Percentiles rank a stretch among this genome's conserved stretches.
These are phyloP conservation scores for Exaiptasia diaphana DNA, from an alignment of 64 coral and sea anemone species.

Conservation along the genomic window DNA sequence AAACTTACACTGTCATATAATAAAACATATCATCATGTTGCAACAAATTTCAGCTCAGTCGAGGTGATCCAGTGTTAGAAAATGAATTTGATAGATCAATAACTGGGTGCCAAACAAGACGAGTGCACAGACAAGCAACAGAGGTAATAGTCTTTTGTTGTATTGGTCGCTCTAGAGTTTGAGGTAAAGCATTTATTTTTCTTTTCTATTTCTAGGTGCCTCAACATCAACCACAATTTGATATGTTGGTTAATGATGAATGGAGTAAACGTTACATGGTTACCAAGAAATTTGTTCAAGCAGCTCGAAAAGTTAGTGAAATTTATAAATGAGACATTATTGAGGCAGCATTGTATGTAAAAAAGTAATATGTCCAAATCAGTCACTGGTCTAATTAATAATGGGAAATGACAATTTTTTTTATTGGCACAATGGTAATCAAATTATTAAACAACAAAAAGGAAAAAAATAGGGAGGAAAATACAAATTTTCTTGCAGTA, in stretches of 20 bases:
- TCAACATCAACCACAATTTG: constrained; percentile 77
- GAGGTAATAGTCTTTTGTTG: constrained; percentile 14
- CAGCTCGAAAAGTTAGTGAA: constrained; percentile 64
- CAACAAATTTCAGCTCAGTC: constrained; percentile 45
- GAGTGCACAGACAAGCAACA: constrained; percentile 87
- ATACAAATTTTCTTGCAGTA: neutral
- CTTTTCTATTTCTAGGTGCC: constrained; percentile 14
- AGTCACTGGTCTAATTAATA: no score
- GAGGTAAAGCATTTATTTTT: neutral
- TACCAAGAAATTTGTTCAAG: constrained; percentile 81
- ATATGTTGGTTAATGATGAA: constrained; percentile 93
- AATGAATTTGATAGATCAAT: constrained; percentile 80
- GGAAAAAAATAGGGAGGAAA: no score
- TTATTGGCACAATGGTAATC: no score
- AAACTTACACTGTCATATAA: neutral
- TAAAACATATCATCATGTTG: neutral
- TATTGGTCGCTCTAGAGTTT: neutral
- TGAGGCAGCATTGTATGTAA: no score
- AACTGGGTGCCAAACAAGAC: constrained; percentile 73
- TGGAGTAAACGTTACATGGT: constrained; percentile 98
- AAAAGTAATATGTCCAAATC: no score
- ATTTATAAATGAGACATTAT: no score
- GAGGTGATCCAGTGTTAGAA: constrained; percentile 69
- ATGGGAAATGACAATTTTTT: no score
- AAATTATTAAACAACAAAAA: no score